Evolutionary conservation across 2,113 vertebrate genomes (phyloP).

Genomic region (Toxotes chatareus): DNA sequence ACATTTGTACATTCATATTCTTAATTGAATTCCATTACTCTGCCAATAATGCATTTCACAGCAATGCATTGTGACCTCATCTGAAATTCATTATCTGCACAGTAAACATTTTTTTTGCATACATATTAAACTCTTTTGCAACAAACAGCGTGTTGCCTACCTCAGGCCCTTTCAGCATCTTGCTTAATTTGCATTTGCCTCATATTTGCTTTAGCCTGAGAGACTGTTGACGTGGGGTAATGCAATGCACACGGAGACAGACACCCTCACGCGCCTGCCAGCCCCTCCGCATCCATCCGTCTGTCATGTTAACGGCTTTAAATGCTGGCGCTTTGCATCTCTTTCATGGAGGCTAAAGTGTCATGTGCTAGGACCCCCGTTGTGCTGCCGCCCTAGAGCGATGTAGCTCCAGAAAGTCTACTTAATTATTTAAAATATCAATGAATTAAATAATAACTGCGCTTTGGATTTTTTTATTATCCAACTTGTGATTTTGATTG

Average conservation of each 20-base stretch:
- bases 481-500: constrained; percentile 50
- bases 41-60: constrained; percentile 68
- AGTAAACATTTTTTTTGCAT: constrained; percentile 77
- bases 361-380: constrained; percentile 37
- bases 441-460: constrained; percentile 63
- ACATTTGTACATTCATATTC: constrained; percentile 54
- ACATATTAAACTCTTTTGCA: constrained; percentile 76
- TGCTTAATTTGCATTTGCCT: constrained; percentile 79
- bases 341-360: constrained; percentile 62
- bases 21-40: constrained; percentile 66
- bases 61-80: constrained; percentile 65
- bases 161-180: constrained; percentile 61
- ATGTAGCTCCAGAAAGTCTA: constrained; percentile 49
- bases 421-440: constrained; percentile 68
- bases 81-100: constrained; percentile 75
- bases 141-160: constrained; percentile 50
- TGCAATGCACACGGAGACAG: constrained; percentile 57
- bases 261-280: constrained; percentile 60
- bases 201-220: constrained; percentile 73
- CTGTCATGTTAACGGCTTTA: constrained; percentile 78
- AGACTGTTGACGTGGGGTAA: constrained; percentile 68
- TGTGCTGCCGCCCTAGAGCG: constrained; percentile 36
- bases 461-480: constrained; percentile 52
- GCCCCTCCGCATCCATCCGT: constrained; percentile 60
- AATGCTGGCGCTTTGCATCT: constrained; percentile 59